Conservation (phyloP, 1,140 invertebrate genomes). For the Steinernema khuongi region DNA sequence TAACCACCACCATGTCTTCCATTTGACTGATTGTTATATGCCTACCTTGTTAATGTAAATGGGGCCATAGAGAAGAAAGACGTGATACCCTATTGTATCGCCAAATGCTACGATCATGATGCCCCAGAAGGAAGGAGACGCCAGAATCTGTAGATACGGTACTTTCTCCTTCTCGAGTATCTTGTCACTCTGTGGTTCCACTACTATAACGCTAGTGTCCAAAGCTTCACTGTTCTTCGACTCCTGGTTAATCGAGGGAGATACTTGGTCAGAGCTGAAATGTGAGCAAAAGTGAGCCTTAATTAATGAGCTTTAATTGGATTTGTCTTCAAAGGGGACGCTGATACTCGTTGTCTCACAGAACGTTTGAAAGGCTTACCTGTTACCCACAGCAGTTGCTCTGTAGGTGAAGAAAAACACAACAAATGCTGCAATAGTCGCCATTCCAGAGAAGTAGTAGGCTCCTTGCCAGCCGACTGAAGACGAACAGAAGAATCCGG, state of each 20-base stretch:
- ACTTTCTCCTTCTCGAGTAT: too few species aligned
- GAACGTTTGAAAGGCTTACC: not conserved
- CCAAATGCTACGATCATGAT: not conserved
- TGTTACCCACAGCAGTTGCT: not conserved
- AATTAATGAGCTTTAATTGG: too few species aligned
- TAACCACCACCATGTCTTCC: not conserved
- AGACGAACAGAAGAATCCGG: constrained; percentile 5
- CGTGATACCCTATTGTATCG: not conserved
- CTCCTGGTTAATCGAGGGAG: too few species aligned
- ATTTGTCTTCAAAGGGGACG: too few species aligned
- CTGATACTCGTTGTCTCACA: not conserved
- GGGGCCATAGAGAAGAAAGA: not conserved
- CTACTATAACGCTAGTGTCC: too few species aligned
- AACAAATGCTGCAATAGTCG: not conserved
- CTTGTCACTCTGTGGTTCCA: too few species aligned
- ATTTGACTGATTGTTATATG: not conserved
- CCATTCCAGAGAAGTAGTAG: not conserved
- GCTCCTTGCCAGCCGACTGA: not conserved
- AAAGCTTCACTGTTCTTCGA: too few species aligned
- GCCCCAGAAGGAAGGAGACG: not conserved
- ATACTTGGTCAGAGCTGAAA: too few species aligned
- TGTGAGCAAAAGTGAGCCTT: too few species aligned
- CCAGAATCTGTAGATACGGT: not conserved
- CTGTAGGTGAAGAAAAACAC: not conserved
- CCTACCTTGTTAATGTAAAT: constrained; percentile 2